These are phyloP conservation scores for Magallana ariakensis DNA, from an alignment of 1,140 invertebrate species.

Conservation along the genomic window DNA sequence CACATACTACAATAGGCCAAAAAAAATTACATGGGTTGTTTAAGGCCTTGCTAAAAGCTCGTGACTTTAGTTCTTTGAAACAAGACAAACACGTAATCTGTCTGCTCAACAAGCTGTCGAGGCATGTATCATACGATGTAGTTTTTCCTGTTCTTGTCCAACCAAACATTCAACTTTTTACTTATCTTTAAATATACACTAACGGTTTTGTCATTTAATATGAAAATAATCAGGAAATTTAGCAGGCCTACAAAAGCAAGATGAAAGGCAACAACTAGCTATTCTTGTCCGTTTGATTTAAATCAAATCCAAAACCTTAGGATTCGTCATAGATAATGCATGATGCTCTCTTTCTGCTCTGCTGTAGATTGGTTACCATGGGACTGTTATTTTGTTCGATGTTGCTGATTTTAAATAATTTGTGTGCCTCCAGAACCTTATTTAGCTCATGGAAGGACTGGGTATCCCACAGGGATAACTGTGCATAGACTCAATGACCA, in stretches of 20 bases:
- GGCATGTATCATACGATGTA: conserved; percentile 25
- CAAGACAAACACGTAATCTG: conserved; percentile 33
- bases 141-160: conserved; percentile 16
- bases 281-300: conserved; percentile 32
- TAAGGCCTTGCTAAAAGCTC: not conserved
- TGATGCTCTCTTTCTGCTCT: not conserved
- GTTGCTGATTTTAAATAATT: not conserved
- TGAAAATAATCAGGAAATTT: conserved; percentile 35
- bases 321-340: conserved; percentile 15
- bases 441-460: not conserved
- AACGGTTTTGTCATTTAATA: not conserved
- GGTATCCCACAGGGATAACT: conserved; percentile 15
- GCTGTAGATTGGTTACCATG: conserved; percentile 12
- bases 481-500: conserved; percentile 5
- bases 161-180: conserved; percentile 29
- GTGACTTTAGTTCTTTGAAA: conserved; percentile 34
- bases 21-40: conserved; percentile 16
- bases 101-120: conserved; percentile 30
- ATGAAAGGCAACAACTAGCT: conserved; percentile 11
- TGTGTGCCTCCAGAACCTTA: not conserved
- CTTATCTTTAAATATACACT: conserved; percentile 31
- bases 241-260: conserved; percentile 7
- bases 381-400: conserved; percentile 1
- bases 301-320: conserved; percentile 12
- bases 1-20: not conserved